These are phyloP conservation scores for Pseudois nayaur DNA, from an alignment of 2,113 vertebrate genomes.

Conservation along the genomic window DNA sequence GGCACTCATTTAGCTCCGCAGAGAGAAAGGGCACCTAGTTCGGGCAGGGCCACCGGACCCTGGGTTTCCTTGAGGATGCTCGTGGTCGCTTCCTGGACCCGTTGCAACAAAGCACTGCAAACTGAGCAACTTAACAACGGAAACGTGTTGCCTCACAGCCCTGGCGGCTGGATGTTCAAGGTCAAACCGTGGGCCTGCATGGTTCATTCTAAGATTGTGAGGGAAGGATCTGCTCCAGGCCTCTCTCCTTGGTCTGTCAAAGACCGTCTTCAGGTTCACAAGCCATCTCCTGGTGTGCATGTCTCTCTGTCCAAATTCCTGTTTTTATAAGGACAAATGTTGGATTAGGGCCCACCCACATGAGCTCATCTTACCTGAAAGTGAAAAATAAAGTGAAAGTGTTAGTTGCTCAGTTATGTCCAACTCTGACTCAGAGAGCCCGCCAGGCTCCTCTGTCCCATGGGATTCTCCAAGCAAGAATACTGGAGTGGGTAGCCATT, in stretches of 20 bases:
- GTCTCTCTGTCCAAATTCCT: background rate
- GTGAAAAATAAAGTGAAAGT: background rate
- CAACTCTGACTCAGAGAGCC: background rate
- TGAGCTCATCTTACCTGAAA: background rate
- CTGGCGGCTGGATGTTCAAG: background rate
- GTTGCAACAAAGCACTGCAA: background rate
- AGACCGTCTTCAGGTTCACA: background rate
- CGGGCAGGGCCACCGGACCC: rapidly evolving
- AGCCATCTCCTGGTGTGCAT: background rate
- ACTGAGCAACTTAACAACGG: background rate
- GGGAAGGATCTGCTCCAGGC: background rate
- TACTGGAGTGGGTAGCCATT: background rate
- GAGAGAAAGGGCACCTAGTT: background rate
- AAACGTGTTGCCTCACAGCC: background rate
- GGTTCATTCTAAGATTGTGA: background rate
- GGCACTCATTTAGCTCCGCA: background rate
- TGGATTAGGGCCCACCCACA: background rate
- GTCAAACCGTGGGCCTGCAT: background rate
- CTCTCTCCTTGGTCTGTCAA: background rate
- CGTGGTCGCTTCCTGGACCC: background rate
- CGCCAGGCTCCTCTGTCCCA: background rate
- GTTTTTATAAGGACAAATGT: background rate
- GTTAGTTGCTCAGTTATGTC: background rate
- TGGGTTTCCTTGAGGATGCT: background rate
- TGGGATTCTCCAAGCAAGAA: background rate